Evolutionary conservation across 2,888 invertebrate species (phyloP), one percentile per base, ranked within the genome.

Genomic region (Tuta absoluta): DNA sequence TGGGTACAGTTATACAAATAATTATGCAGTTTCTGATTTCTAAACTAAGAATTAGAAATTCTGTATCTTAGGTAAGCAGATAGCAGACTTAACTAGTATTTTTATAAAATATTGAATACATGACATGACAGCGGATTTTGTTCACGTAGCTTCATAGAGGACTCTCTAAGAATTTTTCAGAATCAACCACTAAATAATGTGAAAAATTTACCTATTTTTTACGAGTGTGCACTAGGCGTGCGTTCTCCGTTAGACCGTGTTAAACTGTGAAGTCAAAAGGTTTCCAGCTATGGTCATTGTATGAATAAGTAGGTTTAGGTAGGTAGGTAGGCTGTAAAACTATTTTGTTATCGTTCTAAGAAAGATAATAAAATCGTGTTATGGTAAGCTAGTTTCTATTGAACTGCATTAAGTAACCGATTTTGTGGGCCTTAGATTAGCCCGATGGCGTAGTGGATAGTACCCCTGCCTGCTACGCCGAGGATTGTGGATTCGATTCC

Each of bases 301-400:
- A 56, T 33, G 33, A 24, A 23, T 33, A 56, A 56, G 56, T 56
- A 56, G 33, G 56, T 56, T 56, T 56, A 8, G 1, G 28, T 28
- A 4, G n/a, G n/a, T n/a, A 56, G 56, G 28, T 0, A 14, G 7
- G 38, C 41, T 41, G 38, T 59, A 21, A 41, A 59, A 23, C 38
- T 23, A 41, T 21, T 23, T 59, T 38, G 56, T 56, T 56, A 33
- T 8, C 17, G 33, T 56, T 56, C 56, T 56, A 38, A 53, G 49
- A 51, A 19, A 59, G 28, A 48, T 63, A 68, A 68, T 67, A 37
- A 49, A 49, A 49, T 19, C 19, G 49, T 49, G 19, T 17, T 49
- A 49, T 4, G 10, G 49, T 49, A 8, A 2, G 49, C 19, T 37
- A 12, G 37, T 11, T 12, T 8, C 12, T 12, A 37, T 48, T 48